Conservation (phyloP, 1,140 invertebrate species). For the Calliopsis andreniformis region DNA sequence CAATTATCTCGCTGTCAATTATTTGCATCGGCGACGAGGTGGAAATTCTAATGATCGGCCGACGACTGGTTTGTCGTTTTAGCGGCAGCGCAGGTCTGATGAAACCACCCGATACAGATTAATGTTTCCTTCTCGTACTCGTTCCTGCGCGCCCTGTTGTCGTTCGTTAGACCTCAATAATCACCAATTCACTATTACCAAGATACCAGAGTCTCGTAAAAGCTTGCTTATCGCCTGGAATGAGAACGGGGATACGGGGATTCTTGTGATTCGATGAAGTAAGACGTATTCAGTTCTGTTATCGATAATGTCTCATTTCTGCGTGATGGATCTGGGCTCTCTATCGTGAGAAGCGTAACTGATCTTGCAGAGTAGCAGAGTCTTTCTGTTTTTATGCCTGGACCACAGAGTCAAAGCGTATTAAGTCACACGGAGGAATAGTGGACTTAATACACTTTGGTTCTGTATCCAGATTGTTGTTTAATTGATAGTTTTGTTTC, state of each 20-base stretch:
- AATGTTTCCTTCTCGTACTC: constrained; percentile 45
- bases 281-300: no score
- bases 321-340: no score
- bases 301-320: no score
- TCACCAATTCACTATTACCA: constrained; percentile 38
- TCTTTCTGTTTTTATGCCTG: no score
- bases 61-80: constrained; percentile 30
- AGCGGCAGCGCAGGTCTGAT: constrained; percentile 23
- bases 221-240: constrained; percentile 2
- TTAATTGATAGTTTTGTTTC: no score
- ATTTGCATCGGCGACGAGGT: constrained; percentile 35
- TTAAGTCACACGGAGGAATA: no score
- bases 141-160: constrained; percentile 26
- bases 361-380: no score
- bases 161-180: constrained; percentile 30
- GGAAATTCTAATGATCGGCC: constrained; percentile 42
- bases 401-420: no score
- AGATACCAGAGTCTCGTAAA: background rate
- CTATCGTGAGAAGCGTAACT: no score
- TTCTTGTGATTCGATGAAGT: background rate
- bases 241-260: background rate
- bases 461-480: no score
- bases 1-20: constrained; percentile 53
- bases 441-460: no score
- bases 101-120: constrained; percentile 32